These are phyloP conservation scores for Megaustenia siamemsis DNA, from an alignment of 2,888 invertebrate genomes.

Conservation along the genomic window DNA sequence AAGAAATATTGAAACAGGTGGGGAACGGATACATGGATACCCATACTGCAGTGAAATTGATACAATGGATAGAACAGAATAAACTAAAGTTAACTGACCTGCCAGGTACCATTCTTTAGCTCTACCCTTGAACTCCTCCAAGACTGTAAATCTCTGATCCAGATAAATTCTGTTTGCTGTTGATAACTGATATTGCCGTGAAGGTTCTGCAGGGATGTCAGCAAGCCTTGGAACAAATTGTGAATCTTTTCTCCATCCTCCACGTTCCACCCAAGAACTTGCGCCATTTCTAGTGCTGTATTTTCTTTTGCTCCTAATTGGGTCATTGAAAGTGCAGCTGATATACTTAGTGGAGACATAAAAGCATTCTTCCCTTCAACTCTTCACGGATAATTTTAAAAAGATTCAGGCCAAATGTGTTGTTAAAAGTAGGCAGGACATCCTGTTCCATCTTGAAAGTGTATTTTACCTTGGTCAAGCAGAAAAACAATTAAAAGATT, in stretches of 20 bases:
- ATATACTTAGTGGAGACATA: constrained; percentile 80
- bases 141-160: constrained; percentile 60
- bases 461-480: no score
- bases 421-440: constrained; percentile 53
- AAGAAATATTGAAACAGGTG: no score
- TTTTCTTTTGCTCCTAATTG: constrained; percentile 78
- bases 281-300: constrained; percentile 75
- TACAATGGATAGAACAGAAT: no score
- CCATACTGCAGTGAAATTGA: no score
- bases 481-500: no score
- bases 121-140: constrained; percentile 64
- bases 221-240: constrained; percentile 39
- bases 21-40: no score
- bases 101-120: constrained; percentile 33
- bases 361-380: constrained; percentile 66
- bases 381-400: constrained; percentile 33
- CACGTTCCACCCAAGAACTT: constrained; percentile 42
- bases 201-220: constrained; percentile 33
- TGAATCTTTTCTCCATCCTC: constrained; percentile 28
- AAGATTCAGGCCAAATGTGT: constrained; percentile 55
- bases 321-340: constrained; percentile 79
- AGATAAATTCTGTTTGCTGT: constrained; percentile 73
- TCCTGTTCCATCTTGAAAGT: constrained; percentile 30
- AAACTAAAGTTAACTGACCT: constrained; percentile 3
- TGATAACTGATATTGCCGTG: constrained; percentile 62